These are phyloP conservation scores for Tenthredo notha DNA, from an alignment of 2,888 invertebrate genomes.

Conservation along the genomic window DNA sequence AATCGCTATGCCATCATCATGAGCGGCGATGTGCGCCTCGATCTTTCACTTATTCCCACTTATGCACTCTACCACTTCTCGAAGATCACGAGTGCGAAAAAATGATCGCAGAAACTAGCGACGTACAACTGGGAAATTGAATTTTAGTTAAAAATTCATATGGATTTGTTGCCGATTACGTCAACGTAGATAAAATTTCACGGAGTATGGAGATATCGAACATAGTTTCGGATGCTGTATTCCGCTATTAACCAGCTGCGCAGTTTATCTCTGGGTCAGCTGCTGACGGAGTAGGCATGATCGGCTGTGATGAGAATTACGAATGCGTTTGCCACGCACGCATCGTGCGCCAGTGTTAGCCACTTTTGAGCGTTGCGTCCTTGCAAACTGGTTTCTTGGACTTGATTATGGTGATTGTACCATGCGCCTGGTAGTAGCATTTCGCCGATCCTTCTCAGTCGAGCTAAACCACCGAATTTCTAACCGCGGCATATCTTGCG, in stretches of 20 bases:
- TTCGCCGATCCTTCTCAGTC: constrained; percentile 65
- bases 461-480: not conserved
- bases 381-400: constrained; percentile 77
- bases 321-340: constrained; percentile 67
- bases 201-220: not conserved
- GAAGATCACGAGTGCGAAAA: not conserved
- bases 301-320: constrained; percentile 66
- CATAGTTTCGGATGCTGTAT: constrained; percentile 1
- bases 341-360: constrained; percentile 66
- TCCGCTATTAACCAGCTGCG: constrained; percentile 48
- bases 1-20: not conserved
- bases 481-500: not conserved
- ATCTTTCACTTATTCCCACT: not conserved
- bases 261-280: constrained; percentile 61
- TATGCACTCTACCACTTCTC: not conserved
- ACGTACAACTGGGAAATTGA: no score
- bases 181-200: not conserved
- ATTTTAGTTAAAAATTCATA: not conserved
- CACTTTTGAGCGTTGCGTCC: constrained; percentile 74
- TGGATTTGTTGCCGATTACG: not conserved
- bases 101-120: no score
- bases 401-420: constrained; percentile 77
- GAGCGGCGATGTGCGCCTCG: not conserved
- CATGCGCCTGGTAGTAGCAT: constrained; percentile 70
- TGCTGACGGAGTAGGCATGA: constrained; percentile 59